Evolutionary conservation across 2,888 invertebrate genomes (phyloP).

Genomic region (Aelia acuminata): DNA sequence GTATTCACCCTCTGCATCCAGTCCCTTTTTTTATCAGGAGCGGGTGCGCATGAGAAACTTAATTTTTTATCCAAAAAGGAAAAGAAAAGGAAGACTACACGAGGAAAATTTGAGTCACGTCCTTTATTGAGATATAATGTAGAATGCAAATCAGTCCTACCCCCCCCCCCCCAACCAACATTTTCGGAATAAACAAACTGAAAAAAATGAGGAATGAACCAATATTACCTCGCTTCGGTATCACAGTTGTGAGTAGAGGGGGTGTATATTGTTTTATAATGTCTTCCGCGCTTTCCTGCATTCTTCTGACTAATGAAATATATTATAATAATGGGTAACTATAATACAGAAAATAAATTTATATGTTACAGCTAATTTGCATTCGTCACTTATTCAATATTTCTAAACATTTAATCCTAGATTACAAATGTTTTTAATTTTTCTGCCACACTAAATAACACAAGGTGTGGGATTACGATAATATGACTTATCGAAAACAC

Average conservation of each 20-base stretch:
- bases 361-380: neutral
- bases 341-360: neutral
- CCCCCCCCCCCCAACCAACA: slow-evolving; percentile 8
- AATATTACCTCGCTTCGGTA: neutral
- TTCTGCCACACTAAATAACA: no score
- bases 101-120: slow-evolving; percentile 40
- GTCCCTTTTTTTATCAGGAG: neutral
- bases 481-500: no score
- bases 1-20: neutral
- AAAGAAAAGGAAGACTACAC: neutral
- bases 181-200: slow-evolving; percentile 46
- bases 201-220: slow-evolving; percentile 24
- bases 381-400: no score
- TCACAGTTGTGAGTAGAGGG: no score
- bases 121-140: slow-evolving; percentile 48
- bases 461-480: no score
- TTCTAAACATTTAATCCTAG: no score
- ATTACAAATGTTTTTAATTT: no score
- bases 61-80: slow-evolving; percentile 27
- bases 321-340: neutral
- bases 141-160: slow-evolving; percentile 24
- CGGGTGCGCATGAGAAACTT: slow-evolving; percentile 27
- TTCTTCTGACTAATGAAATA: neutral
- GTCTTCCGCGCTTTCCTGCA: neutral
- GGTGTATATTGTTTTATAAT: neutral